Percentiles rank a stretch among this genome's conserved stretches.
Conservation (phyloP, 2,888 invertebrate genomes). For the Idaea straminata region DNA sequence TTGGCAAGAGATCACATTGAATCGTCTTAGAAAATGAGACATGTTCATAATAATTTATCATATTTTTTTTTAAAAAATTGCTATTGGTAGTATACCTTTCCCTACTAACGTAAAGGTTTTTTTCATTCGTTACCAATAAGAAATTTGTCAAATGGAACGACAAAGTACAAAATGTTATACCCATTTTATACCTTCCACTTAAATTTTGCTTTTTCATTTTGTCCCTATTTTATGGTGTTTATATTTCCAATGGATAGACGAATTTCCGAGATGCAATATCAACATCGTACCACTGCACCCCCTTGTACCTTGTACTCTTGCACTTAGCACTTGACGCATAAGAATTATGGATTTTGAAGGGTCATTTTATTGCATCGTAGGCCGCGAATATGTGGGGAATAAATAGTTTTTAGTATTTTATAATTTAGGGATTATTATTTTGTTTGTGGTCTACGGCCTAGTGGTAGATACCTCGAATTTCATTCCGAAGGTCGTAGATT, state of each 20-base stretch:
- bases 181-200: too few species aligned
- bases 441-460: constrained; percentile 39
- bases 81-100: too few species aligned
- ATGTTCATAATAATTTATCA: too few species aligned
- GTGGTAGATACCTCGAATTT: constrained; percentile 18
- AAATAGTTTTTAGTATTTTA: not conserved
- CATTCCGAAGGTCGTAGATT: too few species aligned
- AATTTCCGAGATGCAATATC: constrained; percentile 16
- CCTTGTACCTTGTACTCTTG: constrained; percentile 14
- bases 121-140: too few species aligned
- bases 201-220: too few species aligned
- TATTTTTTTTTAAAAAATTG: too few species aligned
- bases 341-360: constrained; percentile 56
- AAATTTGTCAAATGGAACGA: too few species aligned
- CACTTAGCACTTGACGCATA: constrained; percentile 27
- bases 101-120: too few species aligned
- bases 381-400: constrained; percentile 24
- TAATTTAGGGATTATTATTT: constrained; percentile 33
- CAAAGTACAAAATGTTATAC: too few species aligned
- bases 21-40: too few species aligned
- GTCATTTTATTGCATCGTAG: constrained; percentile 47
- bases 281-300: not conserved
- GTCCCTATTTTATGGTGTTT: not conserved
- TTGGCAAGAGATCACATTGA: too few species aligned
- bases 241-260: not conserved